Evolutionary conservation across 1,140 invertebrate species (phyloP).

Genomic region (Drosophila littoralis): DNA sequence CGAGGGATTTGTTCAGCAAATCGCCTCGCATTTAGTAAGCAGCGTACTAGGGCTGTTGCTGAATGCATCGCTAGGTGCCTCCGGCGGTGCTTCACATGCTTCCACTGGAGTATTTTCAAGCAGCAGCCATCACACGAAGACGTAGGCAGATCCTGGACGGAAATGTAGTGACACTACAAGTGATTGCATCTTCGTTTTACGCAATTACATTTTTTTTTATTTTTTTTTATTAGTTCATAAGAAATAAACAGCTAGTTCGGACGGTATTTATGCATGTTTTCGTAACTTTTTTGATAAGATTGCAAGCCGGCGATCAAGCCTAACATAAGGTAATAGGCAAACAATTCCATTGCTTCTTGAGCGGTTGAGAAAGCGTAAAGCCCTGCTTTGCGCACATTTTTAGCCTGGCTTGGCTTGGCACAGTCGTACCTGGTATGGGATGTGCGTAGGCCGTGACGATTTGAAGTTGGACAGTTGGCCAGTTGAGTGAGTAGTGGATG

Average conservation of each 20-base stretch:
- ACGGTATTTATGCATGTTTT: background rate
- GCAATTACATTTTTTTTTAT: slow-evolving; percentile 43
- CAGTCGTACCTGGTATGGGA: background rate
- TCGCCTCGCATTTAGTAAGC: slow-evolving; percentile 75
- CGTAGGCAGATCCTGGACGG: slow-evolving; percentile 23
- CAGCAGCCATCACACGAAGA: slow-evolving; percentile 59
- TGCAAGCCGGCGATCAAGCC: background rate
- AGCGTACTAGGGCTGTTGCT: slow-evolving; percentile 70
- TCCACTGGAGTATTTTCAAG: slow-evolving; percentile 67
- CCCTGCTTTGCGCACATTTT: slow-evolving; percentile 18
- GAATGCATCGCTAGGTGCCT: slow-evolving; percentile 75
- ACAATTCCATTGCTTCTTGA: slow-evolving; percentile 38
- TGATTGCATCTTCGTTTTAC: background rate
- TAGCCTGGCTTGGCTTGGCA: background rate
- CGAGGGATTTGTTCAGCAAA: slow-evolving; percentile 74
- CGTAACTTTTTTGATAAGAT: background rate
- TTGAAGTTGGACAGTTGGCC: slow-evolving; percentile 1
- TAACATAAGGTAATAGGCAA: slow-evolving; percentile 5
- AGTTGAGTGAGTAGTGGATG: slow-evolving; percentile 27
- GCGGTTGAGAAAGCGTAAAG: slow-evolving; percentile 68
- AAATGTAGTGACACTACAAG: slow-evolving; percentile 32
- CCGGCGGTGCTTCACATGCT: slow-evolving; percentile 74
- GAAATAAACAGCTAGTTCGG: slow-evolving; percentile 24
- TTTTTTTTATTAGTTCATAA: slow-evolving; percentile 16
- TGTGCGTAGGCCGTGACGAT: slow-evolving; percentile 40